Percentiles rank a stretch among this genome's conserved stretches.
phyloP scores from a whole-genome alignment of 1,140 invertebrate genomes.

The Hyposmocoma kahamanoa region DNA sequence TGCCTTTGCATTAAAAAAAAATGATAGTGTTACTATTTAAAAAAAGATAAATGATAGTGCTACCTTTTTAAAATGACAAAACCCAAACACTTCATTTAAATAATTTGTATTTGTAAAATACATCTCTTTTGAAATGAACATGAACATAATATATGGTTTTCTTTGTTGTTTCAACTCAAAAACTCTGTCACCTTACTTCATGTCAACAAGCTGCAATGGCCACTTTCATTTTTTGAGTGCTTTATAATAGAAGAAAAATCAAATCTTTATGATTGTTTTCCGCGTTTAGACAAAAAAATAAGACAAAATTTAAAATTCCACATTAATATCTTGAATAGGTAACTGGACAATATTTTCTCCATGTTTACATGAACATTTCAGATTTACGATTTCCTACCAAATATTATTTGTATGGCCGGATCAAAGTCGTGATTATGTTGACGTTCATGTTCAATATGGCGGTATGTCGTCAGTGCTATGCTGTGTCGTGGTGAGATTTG shows the following conservation, averaged over 20 bases:
- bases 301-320: conserved; percentile 40
- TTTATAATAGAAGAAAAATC: conserved; percentile 37
- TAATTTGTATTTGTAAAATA: too few relatives aligned
- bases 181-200: too few relatives aligned
- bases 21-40: too few relatives aligned
- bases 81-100: too few relatives aligned
- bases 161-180: too few relatives aligned
- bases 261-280: conserved; percentile 47
- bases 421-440: conserved; percentile 62
- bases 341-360: conserved; percentile 4
- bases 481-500: conserved; percentile 87
- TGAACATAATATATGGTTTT: too few relatives aligned
- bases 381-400: conserved; percentile 16
- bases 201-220: too few relatives aligned
- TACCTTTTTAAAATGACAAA: too few relatives aligned
- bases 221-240: neutral
- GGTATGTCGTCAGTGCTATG: conserved; percentile 95
- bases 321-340: conserved; percentile 6
- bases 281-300: conserved; percentile 58
- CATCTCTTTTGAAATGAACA: too few relatives aligned
- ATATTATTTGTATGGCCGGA: conserved; percentile 46
- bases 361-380: conserved; percentile 21
- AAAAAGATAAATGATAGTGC: too few relatives aligned
- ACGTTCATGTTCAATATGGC: conserved; percentile 91
- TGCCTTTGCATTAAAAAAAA: too few relatives aligned